Conservation (phyloP, 2,888 invertebrate species). For the Elmis aenea region DNA sequence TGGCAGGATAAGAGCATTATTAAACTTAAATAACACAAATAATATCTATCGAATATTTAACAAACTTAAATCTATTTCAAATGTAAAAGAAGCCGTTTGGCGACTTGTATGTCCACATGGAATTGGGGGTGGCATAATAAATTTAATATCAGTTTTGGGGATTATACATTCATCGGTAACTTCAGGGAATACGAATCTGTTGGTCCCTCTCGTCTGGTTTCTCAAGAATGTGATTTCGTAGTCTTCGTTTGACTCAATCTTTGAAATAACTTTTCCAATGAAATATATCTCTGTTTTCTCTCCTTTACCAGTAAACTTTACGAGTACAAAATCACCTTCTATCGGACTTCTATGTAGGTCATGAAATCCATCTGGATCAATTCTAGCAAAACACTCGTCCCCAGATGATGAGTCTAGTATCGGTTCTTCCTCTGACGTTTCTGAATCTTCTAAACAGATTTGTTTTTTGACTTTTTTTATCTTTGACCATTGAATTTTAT, state of each 20-base stretch:
- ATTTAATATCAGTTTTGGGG: slow-evolving; percentile 8
- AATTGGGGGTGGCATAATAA: slow-evolving; percentile 12
- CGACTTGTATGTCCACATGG: slow-evolving; percentile 5
- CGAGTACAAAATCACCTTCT: neutral
- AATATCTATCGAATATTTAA: neutral
- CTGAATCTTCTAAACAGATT: too few species aligned
- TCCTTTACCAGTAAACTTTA: neutral
- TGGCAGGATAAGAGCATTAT: too few species aligned
- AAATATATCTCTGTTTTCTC: too few species aligned
- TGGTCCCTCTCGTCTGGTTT: slow-evolving; percentile 6
- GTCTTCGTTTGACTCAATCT: neutral
- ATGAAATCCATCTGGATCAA: neutral
- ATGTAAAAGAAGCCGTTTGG: neutral
- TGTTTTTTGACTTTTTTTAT: too few species aligned
- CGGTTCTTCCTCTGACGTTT: neutral
- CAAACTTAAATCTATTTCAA: slow-evolving; percentile 1
- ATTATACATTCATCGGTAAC: slow-evolving; percentile 11
- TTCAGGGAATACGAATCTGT: slow-evolving; percentile 13
- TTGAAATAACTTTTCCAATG: neutral
- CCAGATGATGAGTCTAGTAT: neutral
- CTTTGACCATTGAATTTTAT: neutral
- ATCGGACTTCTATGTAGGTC: neutral
- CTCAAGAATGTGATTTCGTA: slow-evolving; percentile 1
- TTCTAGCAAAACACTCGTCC: neutral
- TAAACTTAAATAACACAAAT: too few species aligned